Evolutionary conservation across 2,888 invertebrate species (phyloP), one percentile per base, ranked within the genome.

Genomic region (Aporophyla nigra): DNA sequence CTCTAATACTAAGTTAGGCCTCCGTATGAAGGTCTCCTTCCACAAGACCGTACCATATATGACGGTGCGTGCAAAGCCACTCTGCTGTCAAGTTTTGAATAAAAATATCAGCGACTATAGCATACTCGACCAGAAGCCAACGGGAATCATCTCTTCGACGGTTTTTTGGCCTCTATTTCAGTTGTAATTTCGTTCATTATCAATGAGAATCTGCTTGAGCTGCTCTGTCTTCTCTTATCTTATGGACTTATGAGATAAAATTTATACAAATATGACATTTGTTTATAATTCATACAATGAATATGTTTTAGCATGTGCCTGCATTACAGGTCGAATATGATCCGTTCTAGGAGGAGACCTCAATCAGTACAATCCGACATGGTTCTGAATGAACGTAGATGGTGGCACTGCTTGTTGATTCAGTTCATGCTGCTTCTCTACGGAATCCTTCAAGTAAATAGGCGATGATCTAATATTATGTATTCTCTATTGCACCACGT

Each of bases 1-100:
- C 53, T 87, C 71, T 82, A 83, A 74, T 56, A 63, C 73, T 80
- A 78, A 71, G 56, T 68, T 79, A 87, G 84, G 86, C 88, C 86
- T 65, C 65, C 59, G 7, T 56, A 16, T 71, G 33, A 78, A 71
- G 54, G 14, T 73, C 46, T 74, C 54, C 43, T 66, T n/a, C 33
- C 56, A 43, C 27, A 66, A 77, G 40, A 59, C 16, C 24, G 63
- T 53, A 63, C 5, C 73, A 56, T 53, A 33, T 10, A 53, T 12
- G 24, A 59, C 49, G 46, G 10, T n/a, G 46, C 5, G 21, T n/a
- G 62, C 6, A 14, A 14, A 58, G 21, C 43, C 21, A 58, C 24
- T 56, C 58, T 21, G 21, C 21, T 56, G 7, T 24, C 43, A 56
- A 56, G 14, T 46, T 69, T 43, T 24, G 2, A 56, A 56, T 43